Evolutionary conservation across 2,888 invertebrate species (phyloP), one percentile per base, ranked within the genome.

Genomic region (Ectemnius lituratus): DNA sequence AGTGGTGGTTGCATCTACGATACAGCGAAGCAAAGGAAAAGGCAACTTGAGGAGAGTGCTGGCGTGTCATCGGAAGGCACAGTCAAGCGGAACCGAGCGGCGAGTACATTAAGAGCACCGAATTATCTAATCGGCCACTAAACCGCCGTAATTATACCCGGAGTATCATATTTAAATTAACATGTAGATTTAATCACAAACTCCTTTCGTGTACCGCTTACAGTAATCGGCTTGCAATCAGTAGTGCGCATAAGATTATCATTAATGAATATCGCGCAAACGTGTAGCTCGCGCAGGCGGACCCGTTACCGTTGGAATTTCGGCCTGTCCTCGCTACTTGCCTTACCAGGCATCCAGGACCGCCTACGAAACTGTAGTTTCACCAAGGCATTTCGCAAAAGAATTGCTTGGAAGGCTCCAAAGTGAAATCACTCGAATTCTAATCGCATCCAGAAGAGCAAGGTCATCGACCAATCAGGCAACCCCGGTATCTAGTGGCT

Each of bases 151-250:
- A 71, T 75, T 70, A 68, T 61, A 62, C 75, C 69, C 23, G 65
- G 52, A 52, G 67, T 71, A 63, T 72, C 78, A 73, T 71, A 78
- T 70, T 81, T 73, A 74, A 86, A 86, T 80, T 70, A 80, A 75
- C 81, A 66, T 78, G 77, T 78, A 83, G 87, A 86, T 87, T 82
- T 86, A 88, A 88, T 86, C 86, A 80, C 65, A 66, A 4, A 68
- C 64, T 73, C 76, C 84, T 80, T 86, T 83, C 80, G 67, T 75
- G 82, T 82, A 70, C 68, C 75, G 67, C 74, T 83, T 75, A 83
- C 74, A 76, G 84, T 85, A 85, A 86, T 87, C 83, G 80, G 76
- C 81, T 52, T 69, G 81, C 75, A 79, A 84, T 85, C 79, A 82
- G 78, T 79, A 74, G 75, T 72, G 64, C 71, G 83, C 79, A 80